These are phyloP conservation scores for Syrrhaptes paradoxus DNA, from an alignment of 2,113 vertebrate genomes.

Conservation along the genomic window DNA sequence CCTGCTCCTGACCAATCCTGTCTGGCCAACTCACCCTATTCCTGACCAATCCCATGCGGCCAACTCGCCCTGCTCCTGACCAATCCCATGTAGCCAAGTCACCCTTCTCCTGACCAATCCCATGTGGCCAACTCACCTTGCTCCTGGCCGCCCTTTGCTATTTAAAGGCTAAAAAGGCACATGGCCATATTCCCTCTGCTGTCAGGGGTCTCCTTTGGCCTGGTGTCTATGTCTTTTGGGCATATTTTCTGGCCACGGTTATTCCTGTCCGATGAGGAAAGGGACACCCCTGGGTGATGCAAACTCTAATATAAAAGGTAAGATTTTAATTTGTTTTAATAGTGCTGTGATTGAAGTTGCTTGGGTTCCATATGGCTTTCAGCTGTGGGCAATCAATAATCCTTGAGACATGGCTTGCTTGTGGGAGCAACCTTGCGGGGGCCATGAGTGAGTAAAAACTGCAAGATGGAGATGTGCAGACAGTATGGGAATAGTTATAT, in stretches of 20 bases:
- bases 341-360: neutral
- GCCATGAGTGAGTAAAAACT: neutral
- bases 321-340: neutral
- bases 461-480: neutral
- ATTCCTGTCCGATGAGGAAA: neutral
- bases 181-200: rapidly evolving
- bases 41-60: neutral
- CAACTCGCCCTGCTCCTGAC: neutral
- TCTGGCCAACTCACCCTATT: neutral
- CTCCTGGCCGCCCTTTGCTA: neutral
- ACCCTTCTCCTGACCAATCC: neutral
- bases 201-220: neutral
- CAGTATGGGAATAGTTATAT: neutral
- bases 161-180: neutral
- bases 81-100: neutral
- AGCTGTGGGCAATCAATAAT: neutral
- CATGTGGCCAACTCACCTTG: neutral
- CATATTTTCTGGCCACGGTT: neutral
- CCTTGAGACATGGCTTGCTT: neutral
- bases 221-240: neutral
- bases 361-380: neutral
- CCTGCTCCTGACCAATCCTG: neutral
- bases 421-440: neutral
- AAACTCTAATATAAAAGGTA: neutral
- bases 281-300: rapidly evolving